Percentiles rank a stretch among this genome's conserved stretches.
phyloP scores from a whole-genome alignment of 2,113 vertebrate species.

The Vulpes vulpes region DNA sequence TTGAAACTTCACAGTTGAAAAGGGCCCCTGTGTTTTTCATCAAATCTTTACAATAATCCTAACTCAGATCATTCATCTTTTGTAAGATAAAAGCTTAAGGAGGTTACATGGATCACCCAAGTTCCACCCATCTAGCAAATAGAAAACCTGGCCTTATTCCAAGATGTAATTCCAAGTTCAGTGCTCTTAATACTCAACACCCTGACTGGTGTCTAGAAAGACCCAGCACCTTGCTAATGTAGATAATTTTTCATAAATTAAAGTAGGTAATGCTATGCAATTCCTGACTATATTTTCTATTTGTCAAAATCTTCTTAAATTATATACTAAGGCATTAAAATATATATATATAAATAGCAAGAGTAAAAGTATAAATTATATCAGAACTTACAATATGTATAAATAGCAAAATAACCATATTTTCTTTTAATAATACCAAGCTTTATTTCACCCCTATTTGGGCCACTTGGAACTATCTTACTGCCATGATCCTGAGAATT shows the following conservation, averaged over 20 bases:
- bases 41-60: not conserved
- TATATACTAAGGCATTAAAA: slow-evolving; percentile 9
- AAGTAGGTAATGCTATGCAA: not conserved
- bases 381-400: not conserved
- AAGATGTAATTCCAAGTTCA: not conserved
- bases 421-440: not conserved
- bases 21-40: not conserved
- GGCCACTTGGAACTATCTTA: not conserved
- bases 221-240: not conserved
- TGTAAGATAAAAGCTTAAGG: not conserved
- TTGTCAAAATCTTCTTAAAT: not conserved
- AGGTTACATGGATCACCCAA: not conserved
- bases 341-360: not conserved
- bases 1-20: slow-evolving; percentile 12
- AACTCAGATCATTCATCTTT: slow-evolving; percentile 21
- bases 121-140: not conserved
- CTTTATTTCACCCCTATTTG: not conserved
- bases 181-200: not conserved
- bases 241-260: not conserved
- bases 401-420: not conserved
- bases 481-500: not conserved
- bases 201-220: not conserved
- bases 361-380: not conserved
- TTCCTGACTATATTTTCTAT: not conserved
- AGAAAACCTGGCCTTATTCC: not conserved